Conservation (phyloP, 2,113 vertebrate genomes). For the Australoheros scitulus region DNA sequence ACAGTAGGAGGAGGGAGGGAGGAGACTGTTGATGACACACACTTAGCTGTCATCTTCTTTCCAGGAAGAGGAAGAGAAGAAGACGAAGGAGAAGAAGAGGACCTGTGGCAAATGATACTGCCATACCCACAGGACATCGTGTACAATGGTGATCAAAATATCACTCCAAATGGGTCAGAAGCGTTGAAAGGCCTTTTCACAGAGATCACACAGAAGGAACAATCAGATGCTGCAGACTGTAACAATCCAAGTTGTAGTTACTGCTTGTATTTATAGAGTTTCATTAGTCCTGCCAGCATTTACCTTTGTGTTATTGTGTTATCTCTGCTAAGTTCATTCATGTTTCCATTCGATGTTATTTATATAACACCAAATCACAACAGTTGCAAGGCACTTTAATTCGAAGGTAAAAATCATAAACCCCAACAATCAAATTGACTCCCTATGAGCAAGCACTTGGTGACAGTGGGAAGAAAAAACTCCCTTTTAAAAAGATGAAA, state of each 20-base stretch:
- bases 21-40: conserved; percentile 38
- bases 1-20: conserved; percentile 42
- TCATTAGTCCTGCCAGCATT: neutral
- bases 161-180: conserved; percentile 1
- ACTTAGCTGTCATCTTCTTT: conserved; percentile 34
- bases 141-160: neutral
- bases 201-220: neutral
- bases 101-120: neutral
- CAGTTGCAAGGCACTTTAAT: too few relatives aligned
- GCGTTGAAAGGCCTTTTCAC: neutral
- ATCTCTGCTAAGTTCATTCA: neutral
- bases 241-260: neutral
- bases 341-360: neutral
- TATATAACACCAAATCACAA: too few relatives aligned
- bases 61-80: neutral
- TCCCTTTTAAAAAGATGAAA: too few relatives aligned
- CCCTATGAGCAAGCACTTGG: too few relatives aligned
- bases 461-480: too few relatives aligned
- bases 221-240: neutral
- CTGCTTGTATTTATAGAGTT: neutral
- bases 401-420: too few relatives aligned
- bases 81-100: neutral
- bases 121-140: neutral
- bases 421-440: too few relatives aligned
- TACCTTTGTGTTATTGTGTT: neutral